Conservation (phyloP, 2,888 invertebrate species). For the Lepetodrilus schrolli region DNA sequence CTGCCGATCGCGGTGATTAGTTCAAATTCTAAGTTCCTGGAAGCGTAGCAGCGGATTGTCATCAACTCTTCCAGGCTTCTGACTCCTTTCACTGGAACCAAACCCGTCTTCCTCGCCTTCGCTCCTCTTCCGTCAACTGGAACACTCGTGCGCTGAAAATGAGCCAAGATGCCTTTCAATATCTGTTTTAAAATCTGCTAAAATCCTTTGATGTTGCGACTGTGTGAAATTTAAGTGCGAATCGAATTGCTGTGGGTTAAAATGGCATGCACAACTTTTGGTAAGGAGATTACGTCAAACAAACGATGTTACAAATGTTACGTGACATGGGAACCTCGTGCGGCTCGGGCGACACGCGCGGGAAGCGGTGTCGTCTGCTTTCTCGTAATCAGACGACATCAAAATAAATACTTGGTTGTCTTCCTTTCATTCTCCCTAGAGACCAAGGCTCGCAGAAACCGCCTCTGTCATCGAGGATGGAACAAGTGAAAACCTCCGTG, state of each 20-base stretch:
- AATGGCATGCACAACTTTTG: background rate
- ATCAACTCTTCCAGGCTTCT: too few species aligned
- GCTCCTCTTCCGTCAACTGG: background rate
- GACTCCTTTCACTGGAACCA: too few species aligned
- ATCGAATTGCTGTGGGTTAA: slow-evolving; percentile 23
- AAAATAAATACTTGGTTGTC: slow-evolving; percentile 24
- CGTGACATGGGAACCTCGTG: slow-evolving; percentile 10
- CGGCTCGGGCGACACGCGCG: slow-evolving; percentile 10
- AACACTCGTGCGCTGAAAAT: background rate
- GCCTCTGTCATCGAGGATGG: background rate
- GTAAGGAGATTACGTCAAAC: slow-evolving; percentile 24
- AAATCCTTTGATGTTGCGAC: slow-evolving; percentile 11
- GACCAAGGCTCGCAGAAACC: background rate
- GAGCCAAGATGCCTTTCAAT: background rate
- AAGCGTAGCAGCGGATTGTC: too few species aligned
- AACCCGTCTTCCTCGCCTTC: too few species aligned
- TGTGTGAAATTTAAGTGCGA: slow-evolving; percentile 26
- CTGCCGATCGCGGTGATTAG: too few species aligned
- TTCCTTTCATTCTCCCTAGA: background rate
- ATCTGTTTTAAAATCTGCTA: slow-evolving; percentile 25
- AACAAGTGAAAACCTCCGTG: background rate
- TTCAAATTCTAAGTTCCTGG: too few species aligned
- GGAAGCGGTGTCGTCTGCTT: slow-evolving; percentile 24
- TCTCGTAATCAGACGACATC: slow-evolving; percentile 19
- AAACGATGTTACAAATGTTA: slow-evolving; percentile 25